Evolutionary conservation across 2,888 invertebrate genomes (phyloP), one percentile per base, ranked within the genome.

Genomic region (Spisula solida): DNA sequence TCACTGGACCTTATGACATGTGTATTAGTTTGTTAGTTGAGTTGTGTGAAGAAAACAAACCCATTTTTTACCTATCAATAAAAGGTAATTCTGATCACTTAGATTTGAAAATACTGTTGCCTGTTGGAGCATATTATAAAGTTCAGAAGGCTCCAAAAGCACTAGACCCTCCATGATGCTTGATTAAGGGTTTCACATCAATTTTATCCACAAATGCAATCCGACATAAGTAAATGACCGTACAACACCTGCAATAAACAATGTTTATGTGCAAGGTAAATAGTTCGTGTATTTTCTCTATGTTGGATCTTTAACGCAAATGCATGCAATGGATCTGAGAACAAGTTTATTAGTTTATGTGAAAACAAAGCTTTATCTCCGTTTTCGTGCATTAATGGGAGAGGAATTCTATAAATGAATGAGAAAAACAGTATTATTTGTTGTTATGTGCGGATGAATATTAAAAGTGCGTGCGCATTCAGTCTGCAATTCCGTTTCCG

Each of bases 91-190:
- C 56, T 95, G 94, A 88, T 96, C 96, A 85, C 95, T 95, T 41
- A 96, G 86, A 85, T 93, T 94, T 60, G 96, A 94, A 92, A 93
- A 95, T 18, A 94, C 89, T 55, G 94, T 94, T 29, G 95, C 94
- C 86, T 95, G 95, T 89, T 96, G 96, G 4, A 96, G 93, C 91
- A 96, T 91, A 90, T 96, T 96, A 91, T 96, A 96, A 14, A 96
- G 90, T 48, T 94, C 94, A 41, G 93, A 95, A 12, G 96, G 96
- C 79, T 96, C 95, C 81, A 96, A 92, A 1, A 96, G 90, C 56
- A 92, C 93, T 79, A 96, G 78, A 10, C 96, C 95, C 60, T 92
- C 95, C 94, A 95, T 95, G 14, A 55, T 89, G 85, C 31, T 18
- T 20, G 31, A 79, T 86, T 34, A 48, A 8, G 34, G 47, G 8